These are phyloP conservation scores for Notodromas monacha DNA, from an alignment of 2,888 invertebrate genomes.

Conservation along the genomic window DNA sequence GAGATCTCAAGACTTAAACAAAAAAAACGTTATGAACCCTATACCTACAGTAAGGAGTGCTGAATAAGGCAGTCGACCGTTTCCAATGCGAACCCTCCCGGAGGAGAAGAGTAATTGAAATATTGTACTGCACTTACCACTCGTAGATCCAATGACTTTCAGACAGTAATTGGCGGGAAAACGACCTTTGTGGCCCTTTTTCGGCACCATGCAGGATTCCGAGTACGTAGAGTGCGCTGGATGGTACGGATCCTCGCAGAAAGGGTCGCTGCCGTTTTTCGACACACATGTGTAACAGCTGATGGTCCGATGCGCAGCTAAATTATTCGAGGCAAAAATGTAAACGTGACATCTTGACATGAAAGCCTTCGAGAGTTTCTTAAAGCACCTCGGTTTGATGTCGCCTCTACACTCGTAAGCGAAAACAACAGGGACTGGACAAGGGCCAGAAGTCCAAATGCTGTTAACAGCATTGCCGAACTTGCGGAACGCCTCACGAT, in stretches of 20 bases:
- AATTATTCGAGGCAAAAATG: too few species aligned
- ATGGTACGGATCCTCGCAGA: slow-evolving; percentile 21
- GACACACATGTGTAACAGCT: slow-evolving; percentile 21
- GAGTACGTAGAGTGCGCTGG: slow-evolving; percentile 17
- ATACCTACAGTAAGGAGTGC: background rate
- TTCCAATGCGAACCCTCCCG: background rate
- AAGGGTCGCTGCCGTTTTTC: slow-evolving; percentile 18
- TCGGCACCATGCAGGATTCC: slow-evolving; percentile 19
- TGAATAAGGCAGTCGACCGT: background rate
- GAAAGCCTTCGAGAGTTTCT: too few species aligned
- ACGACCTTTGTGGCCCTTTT: slow-evolving; percentile 18
- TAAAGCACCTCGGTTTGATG: too few species aligned
- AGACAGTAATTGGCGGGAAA: slow-evolving; percentile 23
- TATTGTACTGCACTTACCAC: slow-evolving; percentile 14
- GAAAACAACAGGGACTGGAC: too few species aligned
- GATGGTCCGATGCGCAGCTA: slow-evolving; percentile 13
- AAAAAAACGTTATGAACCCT: too few species aligned
- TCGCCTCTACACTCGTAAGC: too few species aligned
- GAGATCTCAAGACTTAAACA: too few species aligned
- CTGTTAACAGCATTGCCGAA: too few species aligned
- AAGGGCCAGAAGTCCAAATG: too few species aligned
- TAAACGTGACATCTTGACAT: too few species aligned
- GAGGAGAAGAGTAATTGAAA: background rate
- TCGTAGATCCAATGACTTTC: slow-evolving; percentile 20
- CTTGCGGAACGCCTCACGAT: too few species aligned